phyloP scores from a whole-genome alignment of 2,797 vertebrate species.

The Melanotaenia boesemani region DNA sequence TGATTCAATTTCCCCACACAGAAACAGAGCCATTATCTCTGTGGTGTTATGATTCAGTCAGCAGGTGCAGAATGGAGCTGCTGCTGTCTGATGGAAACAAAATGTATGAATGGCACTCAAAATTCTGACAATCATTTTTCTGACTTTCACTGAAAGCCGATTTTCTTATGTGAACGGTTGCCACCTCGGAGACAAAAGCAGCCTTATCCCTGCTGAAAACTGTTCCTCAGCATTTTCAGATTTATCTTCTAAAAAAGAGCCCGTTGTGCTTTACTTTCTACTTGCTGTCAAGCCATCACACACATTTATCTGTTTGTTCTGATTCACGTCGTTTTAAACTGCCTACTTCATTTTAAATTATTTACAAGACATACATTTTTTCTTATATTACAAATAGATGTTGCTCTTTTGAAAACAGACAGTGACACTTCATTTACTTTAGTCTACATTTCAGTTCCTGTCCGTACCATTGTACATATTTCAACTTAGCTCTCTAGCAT shows the following conservation, averaged over 20 bases:
- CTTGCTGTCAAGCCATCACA: constrained; percentile 64
- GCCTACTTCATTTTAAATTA: constrained; percentile 37
- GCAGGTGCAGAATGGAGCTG: constrained; percentile 65
- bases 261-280: constrained; percentile 58
- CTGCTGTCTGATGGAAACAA: constrained; percentile 58
- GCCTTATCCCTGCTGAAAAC: constrained; percentile 54
- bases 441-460: constrained; percentile 9
- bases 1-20: constrained; percentile 33
- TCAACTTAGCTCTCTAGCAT: constrained; percentile 3
- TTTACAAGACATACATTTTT: not conserved
- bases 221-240: constrained; percentile 63
- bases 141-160: constrained; percentile 75
- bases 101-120: constrained; percentile 61
- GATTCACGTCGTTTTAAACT: constrained; percentile 47
- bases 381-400: not conserved
- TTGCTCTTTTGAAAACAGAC: not conserved
- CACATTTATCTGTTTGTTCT: constrained; percentile 51
- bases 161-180: constrained; percentile 60
- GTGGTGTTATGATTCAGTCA: constrained; percentile 46
- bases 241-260: constrained; percentile 65
- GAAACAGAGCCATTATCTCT: constrained; percentile 56
- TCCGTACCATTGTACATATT: constrained; percentile 4
- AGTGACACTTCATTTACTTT: constrained; percentile 27
- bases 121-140: constrained; percentile 64
- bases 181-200: constrained; percentile 39